Evolutionary conservation across 2,113 vertebrate species (phyloP).

Genomic region (Perccottus glenii): DNA sequence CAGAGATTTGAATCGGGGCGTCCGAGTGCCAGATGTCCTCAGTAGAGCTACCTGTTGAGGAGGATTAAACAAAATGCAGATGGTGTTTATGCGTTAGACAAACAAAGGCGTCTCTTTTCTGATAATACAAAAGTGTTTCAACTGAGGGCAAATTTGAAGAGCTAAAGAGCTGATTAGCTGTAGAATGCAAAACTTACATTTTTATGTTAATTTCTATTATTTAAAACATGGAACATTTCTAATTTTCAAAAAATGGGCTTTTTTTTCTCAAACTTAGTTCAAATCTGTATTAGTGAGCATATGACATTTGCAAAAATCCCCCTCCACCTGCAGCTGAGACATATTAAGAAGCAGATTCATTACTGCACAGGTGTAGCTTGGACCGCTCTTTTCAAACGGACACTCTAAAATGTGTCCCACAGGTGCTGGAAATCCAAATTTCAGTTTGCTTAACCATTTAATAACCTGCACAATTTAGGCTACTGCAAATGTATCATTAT

Average conservation of each 20-base stretch:
- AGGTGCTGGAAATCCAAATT: too few relatives aligned
- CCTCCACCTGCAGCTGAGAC: slow-evolving; percentile 3
- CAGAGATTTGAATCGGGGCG: slow-evolving; percentile 42
- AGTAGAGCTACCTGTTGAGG: slow-evolving; percentile 70
- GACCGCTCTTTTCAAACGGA: neutral
- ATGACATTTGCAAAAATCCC: slow-evolving; percentile 10
- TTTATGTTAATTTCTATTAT: too few relatives aligned
- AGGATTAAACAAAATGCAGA: slow-evolving; percentile 70
- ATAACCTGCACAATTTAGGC: too few relatives aligned
- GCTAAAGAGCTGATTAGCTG: neutral
- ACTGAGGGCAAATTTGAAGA: neutral
- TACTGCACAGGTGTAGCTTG: slow-evolving; percentile 4
- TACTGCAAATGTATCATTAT: too few relatives aligned
- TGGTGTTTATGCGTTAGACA: slow-evolving; percentile 65
- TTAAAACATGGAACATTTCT: neutral
- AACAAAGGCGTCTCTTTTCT: slow-evolving; percentile 43
- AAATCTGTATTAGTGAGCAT: neutral
- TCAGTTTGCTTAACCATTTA: too few relatives aligned
- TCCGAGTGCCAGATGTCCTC: slow-evolving; percentile 62
- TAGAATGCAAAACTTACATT: too few relatives aligned
- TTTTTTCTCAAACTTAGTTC: slow-evolving; percentile 2
- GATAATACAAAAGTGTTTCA: slow-evolving; percentile 26
- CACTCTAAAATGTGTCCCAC: too few relatives aligned
- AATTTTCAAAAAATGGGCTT: neutral
- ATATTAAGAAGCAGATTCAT: slow-evolving; percentile 6